Evolutionary conservation across 2,113 vertebrate genomes (phyloP).

Genomic region (Nycticryphes semicollaris): DNA sequence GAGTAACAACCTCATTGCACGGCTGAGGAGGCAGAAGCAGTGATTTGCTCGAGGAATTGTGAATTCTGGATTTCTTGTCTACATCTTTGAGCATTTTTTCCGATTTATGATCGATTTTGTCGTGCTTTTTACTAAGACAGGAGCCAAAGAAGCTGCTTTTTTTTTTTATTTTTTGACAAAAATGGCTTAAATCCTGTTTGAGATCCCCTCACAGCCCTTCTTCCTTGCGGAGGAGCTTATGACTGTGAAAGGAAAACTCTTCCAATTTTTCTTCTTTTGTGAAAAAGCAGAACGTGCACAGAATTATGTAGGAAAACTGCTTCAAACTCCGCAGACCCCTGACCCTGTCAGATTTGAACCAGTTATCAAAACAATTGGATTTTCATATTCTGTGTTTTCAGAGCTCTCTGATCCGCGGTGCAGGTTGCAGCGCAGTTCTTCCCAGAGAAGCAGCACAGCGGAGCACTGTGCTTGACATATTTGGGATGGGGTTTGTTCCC

Average conservation of each 20-base stretch:
- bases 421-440: neutral
- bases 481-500: neutral
- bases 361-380: accelerated
- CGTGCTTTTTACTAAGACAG: neutral
- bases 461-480: no score
- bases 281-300: neutral
- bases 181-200: no score
- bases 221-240: neutral
- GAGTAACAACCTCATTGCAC: no score
- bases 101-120: neutral
- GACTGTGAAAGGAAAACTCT: neutral
- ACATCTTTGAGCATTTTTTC: accelerated
- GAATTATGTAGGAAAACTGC: neutral
- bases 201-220: neutral
- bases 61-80: neutral
- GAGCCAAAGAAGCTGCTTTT: neutral
- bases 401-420: neutral
- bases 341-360: neutral
- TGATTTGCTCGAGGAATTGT: neutral
- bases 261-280: neutral
- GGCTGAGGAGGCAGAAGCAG: neutral
- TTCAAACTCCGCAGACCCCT: accelerated
- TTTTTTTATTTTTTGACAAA: neutral
- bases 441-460: no score
- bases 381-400: neutral